Evolutionary conservation across 2,797 vertebrate species (phyloP), one percentile per base, ranked within the genome.

Genomic region (Malacoctenus gilli): DNA sequence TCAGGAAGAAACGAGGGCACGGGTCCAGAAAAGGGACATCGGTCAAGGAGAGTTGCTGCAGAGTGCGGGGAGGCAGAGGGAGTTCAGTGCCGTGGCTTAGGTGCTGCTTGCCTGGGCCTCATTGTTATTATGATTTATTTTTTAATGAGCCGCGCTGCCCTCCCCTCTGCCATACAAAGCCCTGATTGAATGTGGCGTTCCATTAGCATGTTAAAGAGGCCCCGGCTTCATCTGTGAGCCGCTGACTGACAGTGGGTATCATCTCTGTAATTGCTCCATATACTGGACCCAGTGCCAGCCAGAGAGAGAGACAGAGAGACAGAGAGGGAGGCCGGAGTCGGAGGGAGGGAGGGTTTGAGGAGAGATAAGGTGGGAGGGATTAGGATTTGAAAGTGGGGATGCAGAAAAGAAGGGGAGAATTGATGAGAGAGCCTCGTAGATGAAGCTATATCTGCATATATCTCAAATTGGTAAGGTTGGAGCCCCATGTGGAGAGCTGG

Each of bases 241-340:
- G 66, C 80, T 92, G 92, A 93, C 85, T 91, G 92, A 92, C 89
- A 90, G 89, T 84, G 86, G 88, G 90, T 90, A 90, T 91, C 87
- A 93, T 93, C 90, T 90, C 80, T 86, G 81, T 92, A 92, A 93
- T 92, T 92, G 87, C 77, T 82, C 63, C 21, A 50, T 77, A 79
- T 53, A 74, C 83, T 77, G 73, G 59, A 89, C 77, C 85, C 67
- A 62, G 56, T 55, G 79, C 50, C 32, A 50, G 69, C n/a, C 8
- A 54, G 55, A 58, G 56, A 71, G 56, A 69, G 23, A 34, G 65
- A 43, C 7, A 35, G 28, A 31, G 55, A 18, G 51, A 37, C 22
- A 31, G 55, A 39, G 47, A 37, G 35, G 37, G 38, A 5, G 47
- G 20, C 18, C 9, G 41, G 22, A 35, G 56, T 53, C 15, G 53